Conservation (phyloP, 2,113 vertebrate species). For the Capreolus pygargus region DNA sequence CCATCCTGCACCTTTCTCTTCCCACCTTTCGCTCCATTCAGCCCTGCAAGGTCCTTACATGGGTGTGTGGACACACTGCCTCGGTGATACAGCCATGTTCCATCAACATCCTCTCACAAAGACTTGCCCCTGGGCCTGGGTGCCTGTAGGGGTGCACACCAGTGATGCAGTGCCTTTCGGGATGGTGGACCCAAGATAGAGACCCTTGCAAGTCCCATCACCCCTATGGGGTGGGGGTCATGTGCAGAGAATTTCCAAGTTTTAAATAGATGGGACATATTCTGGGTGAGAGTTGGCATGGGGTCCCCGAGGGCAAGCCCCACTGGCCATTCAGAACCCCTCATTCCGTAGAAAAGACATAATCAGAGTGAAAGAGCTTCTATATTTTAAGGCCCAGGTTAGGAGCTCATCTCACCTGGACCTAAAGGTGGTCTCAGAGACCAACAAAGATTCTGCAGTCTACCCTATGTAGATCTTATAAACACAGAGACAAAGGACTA, state of each 20-base stretch:
- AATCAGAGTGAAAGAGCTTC: not conserved
- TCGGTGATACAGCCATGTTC: no score
- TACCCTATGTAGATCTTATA: not conserved
- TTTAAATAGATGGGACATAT: not conserved
- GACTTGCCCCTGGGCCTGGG: not conserved
- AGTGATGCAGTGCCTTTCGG: not conserved
- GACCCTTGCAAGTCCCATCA: not conserved
- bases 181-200: not conserved
- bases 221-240: no score
- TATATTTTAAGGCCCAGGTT: not conserved
- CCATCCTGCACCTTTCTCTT: not conserved
- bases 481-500: not conserved
- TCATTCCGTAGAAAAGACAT: not conserved
- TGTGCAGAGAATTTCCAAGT: not conserved
- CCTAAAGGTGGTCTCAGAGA: not conserved
- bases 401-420: not conserved
- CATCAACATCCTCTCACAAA: not conserved
- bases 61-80: not conserved
- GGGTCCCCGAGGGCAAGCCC: not conserved
- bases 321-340: not conserved
- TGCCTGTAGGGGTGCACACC: rapidly evolving
- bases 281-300: not conserved
- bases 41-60: not conserved
- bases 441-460: not conserved
- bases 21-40: not conserved